A percentile compares a stretch with the other conserved stretches of the same genome.
Conservation (phyloP, 1,140 invertebrate species). For the Alviniconcha marisindica region DNA sequence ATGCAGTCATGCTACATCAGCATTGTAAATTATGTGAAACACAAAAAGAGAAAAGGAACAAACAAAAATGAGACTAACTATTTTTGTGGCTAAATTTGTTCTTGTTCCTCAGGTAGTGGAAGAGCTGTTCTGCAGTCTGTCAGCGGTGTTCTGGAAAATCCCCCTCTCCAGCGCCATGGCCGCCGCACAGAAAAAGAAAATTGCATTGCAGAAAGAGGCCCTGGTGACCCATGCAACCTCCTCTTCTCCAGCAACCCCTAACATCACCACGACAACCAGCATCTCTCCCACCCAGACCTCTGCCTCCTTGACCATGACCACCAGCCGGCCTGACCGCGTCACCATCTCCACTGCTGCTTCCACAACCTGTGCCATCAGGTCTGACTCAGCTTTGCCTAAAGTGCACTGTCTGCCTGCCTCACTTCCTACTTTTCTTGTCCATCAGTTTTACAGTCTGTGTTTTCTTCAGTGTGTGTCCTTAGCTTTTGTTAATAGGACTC, state of each 20-base stretch:
- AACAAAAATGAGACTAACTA: no score
- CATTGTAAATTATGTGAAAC: no score
- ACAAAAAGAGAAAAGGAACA: no score
- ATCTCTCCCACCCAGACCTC: neutral
- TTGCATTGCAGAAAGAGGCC: conserved; percentile 65
- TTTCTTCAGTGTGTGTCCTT: no score
- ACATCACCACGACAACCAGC: neutral
- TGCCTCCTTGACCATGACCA: neutral
- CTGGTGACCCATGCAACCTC: neutral
- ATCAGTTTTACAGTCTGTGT: no score
- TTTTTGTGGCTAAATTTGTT: no score
- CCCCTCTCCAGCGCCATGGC: conserved; percentile 75
- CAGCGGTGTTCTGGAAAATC: conserved; percentile 80
- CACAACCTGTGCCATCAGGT: conserved; percentile 23
- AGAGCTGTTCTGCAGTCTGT: conserved; percentile 79
- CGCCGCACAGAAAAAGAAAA: conserved; percentile 73
- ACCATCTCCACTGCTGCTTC: neutral
- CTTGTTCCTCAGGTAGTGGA: conserved; percentile 78
- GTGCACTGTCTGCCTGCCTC: no score
- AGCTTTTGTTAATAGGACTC: no score
- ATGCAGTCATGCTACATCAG: no score
- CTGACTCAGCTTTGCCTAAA: no score
- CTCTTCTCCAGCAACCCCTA: conserved; percentile 20
- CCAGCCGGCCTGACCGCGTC: neutral
- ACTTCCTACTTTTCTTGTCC: no score